A percentile compares a stretch with the other conserved stretches of the same genome.
These are phyloP conservation scores for Procapra przewalskii DNA, from an alignment of 2,113 vertebrate species.

Conservation along the genomic window DNA sequence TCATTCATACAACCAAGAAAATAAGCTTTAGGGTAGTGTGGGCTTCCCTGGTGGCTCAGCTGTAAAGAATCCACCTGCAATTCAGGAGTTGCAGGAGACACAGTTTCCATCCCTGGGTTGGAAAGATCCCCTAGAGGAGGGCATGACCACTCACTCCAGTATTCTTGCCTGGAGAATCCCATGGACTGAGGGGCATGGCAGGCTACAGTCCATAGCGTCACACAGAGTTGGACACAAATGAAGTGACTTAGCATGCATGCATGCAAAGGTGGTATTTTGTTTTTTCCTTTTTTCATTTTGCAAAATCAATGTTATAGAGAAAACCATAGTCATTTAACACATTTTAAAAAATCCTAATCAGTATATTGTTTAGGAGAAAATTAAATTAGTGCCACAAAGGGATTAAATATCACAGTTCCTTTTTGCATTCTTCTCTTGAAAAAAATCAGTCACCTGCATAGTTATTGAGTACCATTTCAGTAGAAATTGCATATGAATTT, in stretches of 20 bases:
- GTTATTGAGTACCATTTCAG: background rate
- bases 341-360: background rate
- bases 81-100: background rate
- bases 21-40: background rate
- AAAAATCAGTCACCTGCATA: background rate
- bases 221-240: background rate
- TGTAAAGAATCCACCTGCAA: background rate
- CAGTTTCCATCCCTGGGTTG: background rate
- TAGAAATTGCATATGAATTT: background rate
- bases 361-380: background rate
- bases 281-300: background rate
- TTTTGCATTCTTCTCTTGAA: background rate
- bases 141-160: background rate
- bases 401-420: background rate
- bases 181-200: background rate
- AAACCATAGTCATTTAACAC: background rate
- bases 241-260: background rate
- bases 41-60: background rate
- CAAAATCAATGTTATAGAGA: background rate
- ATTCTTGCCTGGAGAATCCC: background rate
- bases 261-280: background rate
- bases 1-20: background rate
- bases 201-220: background rate
- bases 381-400: background rate
- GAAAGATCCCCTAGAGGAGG: background rate